phyloP scores from a whole-genome alignment of 2,797 vertebrate species.

The Myioborus melanocephalus region DNA sequence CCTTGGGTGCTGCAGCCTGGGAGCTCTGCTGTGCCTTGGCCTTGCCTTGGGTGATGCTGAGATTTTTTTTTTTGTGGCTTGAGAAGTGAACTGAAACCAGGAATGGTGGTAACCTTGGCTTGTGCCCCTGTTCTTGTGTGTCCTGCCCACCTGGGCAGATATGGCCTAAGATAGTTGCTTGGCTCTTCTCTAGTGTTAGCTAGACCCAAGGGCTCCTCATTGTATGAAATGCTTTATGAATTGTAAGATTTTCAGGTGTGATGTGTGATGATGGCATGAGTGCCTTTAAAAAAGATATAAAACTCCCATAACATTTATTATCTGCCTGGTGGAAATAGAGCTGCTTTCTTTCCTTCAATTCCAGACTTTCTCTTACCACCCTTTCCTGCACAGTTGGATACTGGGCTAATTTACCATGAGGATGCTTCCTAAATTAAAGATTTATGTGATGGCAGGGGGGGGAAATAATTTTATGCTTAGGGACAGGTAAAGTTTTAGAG shows the following conservation, averaged over 20 bases:
- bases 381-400: rapidly evolving
- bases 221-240: rapidly evolving
- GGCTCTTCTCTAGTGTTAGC: neutral
- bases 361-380: neutral
- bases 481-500: neutral
- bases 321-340: neutral
- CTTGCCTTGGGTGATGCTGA: neutral
- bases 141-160: rapidly evolving
- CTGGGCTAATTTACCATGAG: neutral
- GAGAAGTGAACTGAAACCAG: neutral
- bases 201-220: neutral
- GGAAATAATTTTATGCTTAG: neutral
- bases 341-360: rapidly evolving
- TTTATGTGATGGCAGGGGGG: rapidly evolving
- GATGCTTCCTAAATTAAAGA: neutral
- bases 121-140: rapidly evolving
- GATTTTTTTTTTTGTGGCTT: rapidly evolving
- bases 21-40: neutral
- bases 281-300: neutral
- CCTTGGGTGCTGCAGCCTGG: rapidly evolving
- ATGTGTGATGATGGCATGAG: too few species aligned
- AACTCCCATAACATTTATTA: neutral
- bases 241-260: rapidly evolving
- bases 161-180: neutral
- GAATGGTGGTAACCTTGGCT: neutral